A percentile compares a stretch with the other conserved stretches of the same genome.
These are phyloP conservation scores for Onychorhynchus coronatus DNA, from an alignment of 2,113 vertebrate genomes.

Conservation along the genomic window DNA sequence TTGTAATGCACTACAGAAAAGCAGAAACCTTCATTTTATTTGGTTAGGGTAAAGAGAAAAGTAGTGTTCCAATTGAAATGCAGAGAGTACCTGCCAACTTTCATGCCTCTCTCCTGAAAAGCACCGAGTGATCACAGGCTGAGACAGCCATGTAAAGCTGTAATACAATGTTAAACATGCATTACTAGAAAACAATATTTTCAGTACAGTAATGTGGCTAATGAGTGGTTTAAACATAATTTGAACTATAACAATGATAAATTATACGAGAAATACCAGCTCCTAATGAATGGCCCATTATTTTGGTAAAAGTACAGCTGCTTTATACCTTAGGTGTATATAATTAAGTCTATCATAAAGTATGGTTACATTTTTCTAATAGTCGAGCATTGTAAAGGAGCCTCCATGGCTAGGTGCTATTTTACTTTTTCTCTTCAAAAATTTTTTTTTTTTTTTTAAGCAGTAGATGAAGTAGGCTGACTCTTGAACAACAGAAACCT, in stretches of 20 bases:
- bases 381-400: constrained; percentile 4
- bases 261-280: constrained; percentile 67
- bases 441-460: not conserved
- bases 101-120: constrained; percentile 46
- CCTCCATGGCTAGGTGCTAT: not conserved
- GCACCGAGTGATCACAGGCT: constrained; percentile 49
- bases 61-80: constrained; percentile 40
- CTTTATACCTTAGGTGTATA: constrained; percentile 69
- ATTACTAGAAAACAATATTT: constrained; percentile 52
- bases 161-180: constrained; percentile 45
- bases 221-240: constrained; percentile 72
- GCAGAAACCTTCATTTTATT: constrained; percentile 37
- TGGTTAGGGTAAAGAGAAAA: constrained; percentile 3
- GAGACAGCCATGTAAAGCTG: constrained; percentile 31
- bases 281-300: constrained; percentile 73
- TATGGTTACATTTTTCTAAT: constrained; percentile 40
- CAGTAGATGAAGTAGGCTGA: not conserved
- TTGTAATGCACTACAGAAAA: constrained; percentile 45
- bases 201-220: constrained; percentile 61
- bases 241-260: constrained; percentile 69
- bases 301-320: constrained; percentile 60
- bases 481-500: not conserved
- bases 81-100: constrained; percentile 63
- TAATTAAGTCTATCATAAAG: constrained; percentile 56
- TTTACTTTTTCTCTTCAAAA: constrained; percentile 42